These are phyloP conservation scores for Meda fulgida DNA, from an alignment of 2,797 vertebrate species.

Conservation along the genomic window DNA sequence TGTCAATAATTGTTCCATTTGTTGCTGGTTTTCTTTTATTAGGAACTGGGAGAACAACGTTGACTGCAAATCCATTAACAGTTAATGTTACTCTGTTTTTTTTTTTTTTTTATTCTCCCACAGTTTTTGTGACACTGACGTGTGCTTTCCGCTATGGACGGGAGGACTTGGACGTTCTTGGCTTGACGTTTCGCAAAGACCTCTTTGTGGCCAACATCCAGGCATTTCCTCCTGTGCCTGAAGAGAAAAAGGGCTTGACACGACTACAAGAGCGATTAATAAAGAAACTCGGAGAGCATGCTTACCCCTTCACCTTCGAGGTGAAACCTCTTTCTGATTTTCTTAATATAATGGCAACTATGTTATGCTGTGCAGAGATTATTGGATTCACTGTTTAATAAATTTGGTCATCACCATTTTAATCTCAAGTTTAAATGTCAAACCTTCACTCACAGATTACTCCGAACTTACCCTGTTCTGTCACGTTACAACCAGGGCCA, in stretches of 20 bases:
- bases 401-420: not conserved
- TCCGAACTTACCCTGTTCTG: slow-evolving; percentile 93
- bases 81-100: not conserved
- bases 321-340: slow-evolving; percentile 61
- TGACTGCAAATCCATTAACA: slow-evolving; percentile 12
- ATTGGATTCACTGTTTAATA: not conserved
- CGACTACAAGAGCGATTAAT: slow-evolving; percentile 93
- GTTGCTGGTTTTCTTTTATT: slow-evolving; percentile 13
- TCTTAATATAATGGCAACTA: not conserved
- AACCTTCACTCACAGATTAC: slow-evolving; percentile 81
- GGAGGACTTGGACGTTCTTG: slow-evolving; percentile 93
- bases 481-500: slow-evolving; percentile 92
- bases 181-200: slow-evolving; percentile 93
- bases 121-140: slow-evolving; percentile 95
- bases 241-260: slow-evolving; percentile 86
- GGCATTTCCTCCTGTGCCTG: slow-evolving; percentile 86
- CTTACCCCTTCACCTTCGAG: slow-evolving; percentile 93
- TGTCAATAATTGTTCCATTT: slow-evolving; percentile 1
- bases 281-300: slow-evolving; percentile 93
- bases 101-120: slow-evolving; percentile 7
- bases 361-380: not conserved
- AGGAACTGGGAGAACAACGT: not conserved
- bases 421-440: not conserved
- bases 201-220: slow-evolving; percentile 91
- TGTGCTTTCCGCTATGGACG: slow-evolving; percentile 96